Percentiles rank a stretch among this genome's conserved stretches.
These are phyloP conservation scores for Ennomos fuscantarius DNA, from an alignment of 2,888 invertebrate genomes.

Conservation along the genomic window DNA sequence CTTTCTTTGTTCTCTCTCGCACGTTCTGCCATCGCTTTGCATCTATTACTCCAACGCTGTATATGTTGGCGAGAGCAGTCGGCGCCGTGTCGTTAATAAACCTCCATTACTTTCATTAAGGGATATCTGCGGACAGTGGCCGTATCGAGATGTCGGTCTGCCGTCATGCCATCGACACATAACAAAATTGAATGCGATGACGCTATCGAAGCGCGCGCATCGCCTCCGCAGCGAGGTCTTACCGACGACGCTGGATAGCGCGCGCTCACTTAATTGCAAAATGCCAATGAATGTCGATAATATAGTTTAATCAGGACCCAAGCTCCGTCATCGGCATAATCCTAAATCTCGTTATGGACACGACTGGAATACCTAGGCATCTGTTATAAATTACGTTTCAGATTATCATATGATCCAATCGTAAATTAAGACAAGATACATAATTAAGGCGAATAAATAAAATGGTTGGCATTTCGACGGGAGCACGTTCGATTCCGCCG, in stretches of 20 bases:
- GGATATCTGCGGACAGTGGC: constrained; percentile 79
- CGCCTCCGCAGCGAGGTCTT: constrained; percentile 51
- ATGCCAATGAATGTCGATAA: constrained; percentile 80
- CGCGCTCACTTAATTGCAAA: constrained; percentile 78
- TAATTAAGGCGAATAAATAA: constrained; percentile 86
- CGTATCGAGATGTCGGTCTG: constrained; percentile 78
- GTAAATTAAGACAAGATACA: constrained; percentile 86
- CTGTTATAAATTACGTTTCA: constrained; percentile 82
- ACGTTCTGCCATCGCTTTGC: constrained; percentile 73
- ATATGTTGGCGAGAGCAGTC: constrained; percentile 61
- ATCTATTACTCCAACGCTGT: constrained; percentile 73
- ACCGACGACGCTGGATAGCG: constrained; percentile 52
- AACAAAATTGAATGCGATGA: constrained; percentile 80
- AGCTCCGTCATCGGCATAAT: constrained; percentile 72
- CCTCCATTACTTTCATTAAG: constrained; percentile 84
- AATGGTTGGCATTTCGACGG: constrained; percentile 85
- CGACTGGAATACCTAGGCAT: constrained; percentile 81
- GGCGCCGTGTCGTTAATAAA: constrained; percentile 80
- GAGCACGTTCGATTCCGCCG: constrained; percentile 81
- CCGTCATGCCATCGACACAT: constrained; percentile 80
- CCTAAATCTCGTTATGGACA: constrained; percentile 84
- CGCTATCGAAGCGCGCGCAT: constrained; percentile 79
- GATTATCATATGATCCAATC: constrained; percentile 86
- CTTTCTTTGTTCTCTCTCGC: constrained; percentile 84
- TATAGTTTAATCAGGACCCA: constrained; percentile 73